A percentile compares a stretch with the other conserved stretches of the same genome.
Conservation (phyloP, 2,797 vertebrate genomes). For the Heliangelus exortis region DNA sequence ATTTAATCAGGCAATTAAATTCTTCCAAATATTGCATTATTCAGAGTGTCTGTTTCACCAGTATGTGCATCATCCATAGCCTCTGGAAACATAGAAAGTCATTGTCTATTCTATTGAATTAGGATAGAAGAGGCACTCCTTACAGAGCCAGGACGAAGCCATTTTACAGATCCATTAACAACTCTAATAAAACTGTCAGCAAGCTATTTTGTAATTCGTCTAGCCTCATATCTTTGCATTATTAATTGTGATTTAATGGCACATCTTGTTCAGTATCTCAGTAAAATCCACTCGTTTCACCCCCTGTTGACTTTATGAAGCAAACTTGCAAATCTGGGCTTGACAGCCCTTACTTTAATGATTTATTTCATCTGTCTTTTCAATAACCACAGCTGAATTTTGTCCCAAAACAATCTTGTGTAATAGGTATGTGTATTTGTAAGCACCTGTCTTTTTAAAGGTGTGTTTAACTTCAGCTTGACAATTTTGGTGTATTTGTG, state of each 20-base stretch:
- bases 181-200: slow-evolving; percentile 29
- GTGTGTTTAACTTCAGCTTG: background rate
- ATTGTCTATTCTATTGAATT: background rate
- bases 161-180: slow-evolving; percentile 36
- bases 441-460: background rate
- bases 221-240: background rate
- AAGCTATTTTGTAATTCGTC: background rate
- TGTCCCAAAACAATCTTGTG: background rate
- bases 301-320: background rate
- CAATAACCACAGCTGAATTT: background rate
- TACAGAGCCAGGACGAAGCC: background rate
- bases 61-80: slow-evolving; percentile 4
- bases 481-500: background rate
- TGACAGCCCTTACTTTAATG: background rate
- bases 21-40: slow-evolving; percentile 33
- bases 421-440: background rate
- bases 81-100: slow-evolving; percentile 22
- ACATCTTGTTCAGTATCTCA: background rate
- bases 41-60: slow-evolving; percentile 19
- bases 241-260: slow-evolving; percentile 48
- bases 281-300: slow-evolving; percentile 11
- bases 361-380: background rate
- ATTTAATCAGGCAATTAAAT: slow-evolving; percentile 58
- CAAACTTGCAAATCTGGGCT: background rate
- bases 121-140: background rate